These are phyloP conservation scores for Agrochola lychnidis DNA, from an alignment of 2,888 invertebrate species.

Conservation along the genomic window DNA sequence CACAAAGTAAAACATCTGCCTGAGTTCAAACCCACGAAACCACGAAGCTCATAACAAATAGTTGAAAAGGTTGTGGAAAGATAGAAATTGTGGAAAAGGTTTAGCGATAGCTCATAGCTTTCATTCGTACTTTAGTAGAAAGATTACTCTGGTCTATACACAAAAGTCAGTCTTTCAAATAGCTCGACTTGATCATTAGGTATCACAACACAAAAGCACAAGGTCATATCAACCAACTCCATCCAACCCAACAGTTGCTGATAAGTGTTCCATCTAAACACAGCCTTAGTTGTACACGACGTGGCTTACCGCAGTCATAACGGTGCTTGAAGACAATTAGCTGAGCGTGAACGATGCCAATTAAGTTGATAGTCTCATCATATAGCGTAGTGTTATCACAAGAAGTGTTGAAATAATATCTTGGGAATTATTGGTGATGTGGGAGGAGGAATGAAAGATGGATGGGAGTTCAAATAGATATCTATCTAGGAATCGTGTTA, in stretches of 20 bases:
- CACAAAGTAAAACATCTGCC: too few species aligned
- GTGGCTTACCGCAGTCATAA: constrained; percentile 56
- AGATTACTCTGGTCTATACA: not conserved
- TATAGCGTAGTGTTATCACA: constrained; percentile 39
- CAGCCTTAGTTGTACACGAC: constrained; percentile 32
- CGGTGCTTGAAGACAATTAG: constrained; percentile 59
- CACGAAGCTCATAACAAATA: too few species aligned
- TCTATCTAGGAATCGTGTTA: not conserved
- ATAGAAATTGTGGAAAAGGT: not conserved
- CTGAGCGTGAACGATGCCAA: constrained; percentile 51
- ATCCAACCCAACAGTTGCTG: not conserved
- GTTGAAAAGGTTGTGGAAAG: not conserved
- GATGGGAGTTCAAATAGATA: too few species aligned
- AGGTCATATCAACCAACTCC: not conserved
- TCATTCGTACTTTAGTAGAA: not conserved
- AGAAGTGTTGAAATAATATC: constrained; percentile 20
- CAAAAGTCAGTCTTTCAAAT: not conserved
- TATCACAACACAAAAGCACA: not conserved
- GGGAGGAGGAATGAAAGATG: constrained; percentile 7
- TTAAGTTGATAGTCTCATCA: constrained; percentile 50
- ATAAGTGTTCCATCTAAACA: constrained; percentile 41
- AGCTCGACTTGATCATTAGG: not conserved
- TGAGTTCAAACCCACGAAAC: too few species aligned
- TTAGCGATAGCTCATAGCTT: not conserved
- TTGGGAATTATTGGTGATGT: not conserved